phyloP scores from a whole-genome alignment of 2,888 invertebrate species.

The Dorcus hopei region DNA sequence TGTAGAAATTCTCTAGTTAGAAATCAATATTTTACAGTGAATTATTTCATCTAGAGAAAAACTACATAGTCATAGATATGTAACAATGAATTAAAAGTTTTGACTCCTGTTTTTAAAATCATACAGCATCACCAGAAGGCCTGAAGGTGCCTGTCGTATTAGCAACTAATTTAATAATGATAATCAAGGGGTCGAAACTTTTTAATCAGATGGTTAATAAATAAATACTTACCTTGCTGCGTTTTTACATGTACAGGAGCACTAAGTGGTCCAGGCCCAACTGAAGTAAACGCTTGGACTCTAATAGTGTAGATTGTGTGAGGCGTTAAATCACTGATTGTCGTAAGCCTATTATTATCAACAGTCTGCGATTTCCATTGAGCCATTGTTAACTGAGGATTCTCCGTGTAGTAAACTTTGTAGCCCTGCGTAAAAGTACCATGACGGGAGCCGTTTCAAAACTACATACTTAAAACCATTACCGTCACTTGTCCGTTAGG shows the following conservation, averaged over 20 bases:
- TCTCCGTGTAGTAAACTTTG: slow-evolving; percentile 94
- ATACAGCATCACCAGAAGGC: too few species aligned
- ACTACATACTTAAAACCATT: slow-evolving; percentile 34
- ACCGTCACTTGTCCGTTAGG: slow-evolving; percentile 97
- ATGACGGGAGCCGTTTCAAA: not conserved
- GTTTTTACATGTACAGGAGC: slow-evolving; percentile 97
- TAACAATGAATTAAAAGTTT: too few species aligned
- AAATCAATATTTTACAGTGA: too few species aligned
- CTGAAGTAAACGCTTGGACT: slow-evolving; percentile 90
- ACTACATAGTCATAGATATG: too few species aligned
- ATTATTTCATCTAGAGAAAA: too few species aligned
- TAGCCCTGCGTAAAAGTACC: slow-evolving; percentile 70
- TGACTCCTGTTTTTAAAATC: too few species aligned
- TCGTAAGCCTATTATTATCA: slow-evolving; percentile 88
- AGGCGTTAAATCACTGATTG: slow-evolving; percentile 86
- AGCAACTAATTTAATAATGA: too few species aligned
- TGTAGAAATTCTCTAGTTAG: too few species aligned
- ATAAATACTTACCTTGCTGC: slow-evolving; percentile 72
- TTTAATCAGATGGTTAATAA: too few species aligned
- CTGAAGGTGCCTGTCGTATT: too few species aligned
- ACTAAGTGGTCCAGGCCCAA: slow-evolving; percentile 93
- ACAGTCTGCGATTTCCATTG: slow-evolving; percentile 94
- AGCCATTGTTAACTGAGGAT: slow-evolving; percentile 79
- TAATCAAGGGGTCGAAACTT: too few species aligned
- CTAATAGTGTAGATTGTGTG: slow-evolving; percentile 92